A percentile compares a stretch with the other conserved stretches of the same genome.
Evolutionary conservation across 2,797 vertebrate genomes (phyloP).

Genomic region (Chrosomus eos): DNA sequence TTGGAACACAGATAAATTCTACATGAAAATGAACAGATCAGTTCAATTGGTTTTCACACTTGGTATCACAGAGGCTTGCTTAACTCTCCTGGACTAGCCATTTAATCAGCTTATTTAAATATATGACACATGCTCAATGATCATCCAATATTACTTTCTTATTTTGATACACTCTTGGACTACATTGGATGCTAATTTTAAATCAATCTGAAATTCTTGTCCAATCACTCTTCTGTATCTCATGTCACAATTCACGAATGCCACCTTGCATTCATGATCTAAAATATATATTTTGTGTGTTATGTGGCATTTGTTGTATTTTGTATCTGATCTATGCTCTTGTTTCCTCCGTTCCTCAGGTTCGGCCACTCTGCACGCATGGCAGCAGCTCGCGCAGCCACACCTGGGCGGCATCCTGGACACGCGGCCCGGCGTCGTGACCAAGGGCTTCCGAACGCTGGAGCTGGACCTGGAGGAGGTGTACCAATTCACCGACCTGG

Average conservation of each 20-base stretch:
- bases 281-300: not conserved
- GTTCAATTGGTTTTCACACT: not conserved
- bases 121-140: not conserved
- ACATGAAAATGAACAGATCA: not conserved
- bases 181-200: not conserved
- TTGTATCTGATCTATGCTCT: constrained; percentile 16
- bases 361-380: constrained; percentile 97
- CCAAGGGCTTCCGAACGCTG: constrained; percentile 92
- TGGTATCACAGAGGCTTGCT: not conserved
- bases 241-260: not conserved
- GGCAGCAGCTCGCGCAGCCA: constrained; percentile 98
- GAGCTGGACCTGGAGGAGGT: constrained; percentile 86
- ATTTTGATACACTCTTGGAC: not conserved
- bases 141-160: not conserved
- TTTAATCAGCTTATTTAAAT: not conserved
- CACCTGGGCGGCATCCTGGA: constrained; percentile 95
- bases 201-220: not conserved
- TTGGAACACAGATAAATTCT: not conserved
- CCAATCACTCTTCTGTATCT: not conserved
- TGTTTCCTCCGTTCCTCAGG: constrained; percentile 73
- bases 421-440: constrained; percentile 93
- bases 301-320: not conserved
- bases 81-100: not conserved
- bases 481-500: constrained; percentile 89
- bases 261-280: not conserved